Evolutionary conservation across 2,797 vertebrate genomes (phyloP), one percentile per base, ranked within the genome.

Genomic region (Oreortyx pictus): DNA sequence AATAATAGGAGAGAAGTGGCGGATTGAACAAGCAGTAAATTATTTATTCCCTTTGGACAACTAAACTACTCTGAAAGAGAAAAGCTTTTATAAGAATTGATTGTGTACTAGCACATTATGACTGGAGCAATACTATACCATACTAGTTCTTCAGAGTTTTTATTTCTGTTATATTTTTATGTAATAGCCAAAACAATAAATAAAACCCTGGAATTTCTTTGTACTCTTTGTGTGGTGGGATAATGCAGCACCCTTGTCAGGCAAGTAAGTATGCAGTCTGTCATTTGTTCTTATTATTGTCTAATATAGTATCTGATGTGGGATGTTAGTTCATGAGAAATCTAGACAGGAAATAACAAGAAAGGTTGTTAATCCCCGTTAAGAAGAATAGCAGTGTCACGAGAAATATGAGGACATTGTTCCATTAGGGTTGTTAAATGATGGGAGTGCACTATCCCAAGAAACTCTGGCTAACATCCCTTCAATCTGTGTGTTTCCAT

Each of bases 141-240:
- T 95, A 87, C 96, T 96, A 96, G 89, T 94, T 91, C 91, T 96
- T 94, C 92, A 92, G 89, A 91, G 90, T 91, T 97, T 98, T 98
- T 97, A 97, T 97, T 96, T 97, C 96, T 94, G 93, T 95, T 97
- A 96, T 97, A 97, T 97, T 97, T 98, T 97, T 94, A 86, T 92
- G 75, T 96, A 97, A 97, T 93, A 86, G 94, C 93, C 82, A 77
- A 94, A 94, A 93, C 93, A 96, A 96, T 97, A 97, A 98, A 97
- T 97, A 97, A 92, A 88, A 9, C 24, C 22, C 54, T 84, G 95
- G 94, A 95, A 91, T 89, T 94, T 93, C 96, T 95, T 92, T 96
- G 91, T 87, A 70, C 78, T 90, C 84, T 93, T 88, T 94, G 94
- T 89, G 75, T 90, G 70, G 94, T 94, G 66, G 73, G 77, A 95